Base-by-base conservation (phyloP, 2,888 invertebrate genomes). In the Silvanus unidentatus region DNA sequence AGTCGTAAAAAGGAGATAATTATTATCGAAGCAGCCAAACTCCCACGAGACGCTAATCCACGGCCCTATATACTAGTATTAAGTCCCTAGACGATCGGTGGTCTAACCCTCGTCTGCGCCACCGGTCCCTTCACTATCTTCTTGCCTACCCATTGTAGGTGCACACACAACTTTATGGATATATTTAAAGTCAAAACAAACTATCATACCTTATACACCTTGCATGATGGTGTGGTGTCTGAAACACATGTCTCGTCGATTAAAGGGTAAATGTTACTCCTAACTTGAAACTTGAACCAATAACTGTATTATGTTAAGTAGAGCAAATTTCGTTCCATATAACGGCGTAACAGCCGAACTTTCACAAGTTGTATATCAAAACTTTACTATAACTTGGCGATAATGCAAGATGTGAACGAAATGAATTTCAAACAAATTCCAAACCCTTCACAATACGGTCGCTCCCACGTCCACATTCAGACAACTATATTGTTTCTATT, bases 221-320 rank as follows among this genome's bases (percentile, higher is more conserved):
- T 62, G 59, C 58, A 58, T 54, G 55, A 54, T 52, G 47, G 37
- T 58, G 57, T 54, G 55, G 54, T 51, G 45, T 35, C 47, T 56
- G 61, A 54, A 61, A 59, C 64, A 64, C 58, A 64, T 64, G 64
- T 60, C 54, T 52, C 48, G 49, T 44, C 62, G 58, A 64, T 64
- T 64, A 64, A 58, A 52, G 60, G 62, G 62, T 58, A 61, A 63
- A 64, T 53, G 62, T 63, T 63, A 61, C 60, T 60, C 59, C 59
- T 51, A 49, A 55, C 57, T 54, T 55, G 60, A 57, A 62, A 63
- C 61, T 63, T 60, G 46, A 45, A 49, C 59, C 59, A 59, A 62
- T 63, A 62, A 59, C 59, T 59, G 53, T 59, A 59, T 62, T 61
- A 63, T 57, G 59, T 57, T 57, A 55, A 58, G 57, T 57, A 53